Base-by-base conservation (phyloP, 2,888 invertebrate species). In the Mythimna vitellina region DNA sequence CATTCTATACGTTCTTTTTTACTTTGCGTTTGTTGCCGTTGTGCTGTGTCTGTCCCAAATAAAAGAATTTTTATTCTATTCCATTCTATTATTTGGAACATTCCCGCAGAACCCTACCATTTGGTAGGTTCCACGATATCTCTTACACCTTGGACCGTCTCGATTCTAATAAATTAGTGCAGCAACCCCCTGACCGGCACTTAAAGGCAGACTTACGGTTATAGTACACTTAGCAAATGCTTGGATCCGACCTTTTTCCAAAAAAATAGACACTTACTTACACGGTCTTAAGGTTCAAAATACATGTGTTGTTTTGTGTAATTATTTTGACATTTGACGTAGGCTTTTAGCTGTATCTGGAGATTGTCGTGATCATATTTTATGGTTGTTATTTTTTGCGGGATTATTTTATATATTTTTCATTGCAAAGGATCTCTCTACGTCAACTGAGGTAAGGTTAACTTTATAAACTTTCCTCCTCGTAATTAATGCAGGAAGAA, bases 131-230 rank as follows among this genome's bases (percentile, higher is more conserved):
- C 4, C 5, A 8, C 73, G 64, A 65, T 70, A 0, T 22, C 8
- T 38, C 79, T 73, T 58, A n/a, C 62, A 12, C 38, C 82, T 87
- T 88, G 62, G 20, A 62, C 86, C 84, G 70, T 42, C 51, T 35
- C 29, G 20, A 61, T 65, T 61, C 70, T 82, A 86, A 88, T 91
- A 91, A 91, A 90, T 91, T 90, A 91, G 89, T 89, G 86, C 86
- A 88, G 82, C 88, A 87, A 87, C 89, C 89, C 84, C 87, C 86
- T 82, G 86, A 84, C 83, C 87, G 76, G 87, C 89, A 90, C 89
- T 91, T 86, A 89, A 85, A 73, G 78, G 83, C 79, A 85, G 83
- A 83, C 87, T 86, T 84, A 87, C 85, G 80, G 87, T 89, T 89
- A 89, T 87, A 85, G 86, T 76, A 80, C 78, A 80, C 83, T 86